Percentiles rank a stretch among this genome's conserved stretches.
These are phyloP conservation scores for Pyxicephalus adspersus DNA, from an alignment of 2,113 vertebrate genomes.

Conservation along the genomic window DNA sequence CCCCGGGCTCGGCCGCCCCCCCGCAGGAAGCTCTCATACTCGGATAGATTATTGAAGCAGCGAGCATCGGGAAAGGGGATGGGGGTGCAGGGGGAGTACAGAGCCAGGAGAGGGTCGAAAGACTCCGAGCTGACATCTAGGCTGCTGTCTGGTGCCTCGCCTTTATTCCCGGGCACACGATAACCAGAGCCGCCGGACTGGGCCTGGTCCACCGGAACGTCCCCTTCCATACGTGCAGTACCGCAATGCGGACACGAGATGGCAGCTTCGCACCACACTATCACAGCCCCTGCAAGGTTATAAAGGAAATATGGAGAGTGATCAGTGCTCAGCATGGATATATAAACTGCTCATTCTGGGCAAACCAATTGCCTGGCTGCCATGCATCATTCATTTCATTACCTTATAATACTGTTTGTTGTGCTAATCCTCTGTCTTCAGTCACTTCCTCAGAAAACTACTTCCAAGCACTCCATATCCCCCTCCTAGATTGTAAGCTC, in stretches of 20 bases:
- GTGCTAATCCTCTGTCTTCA: no score
- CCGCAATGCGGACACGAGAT: neutral
- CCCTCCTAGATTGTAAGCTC: no score
- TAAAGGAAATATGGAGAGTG: no score
- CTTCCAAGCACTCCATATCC: no score
- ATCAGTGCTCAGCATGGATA: no score
- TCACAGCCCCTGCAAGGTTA: neutral
- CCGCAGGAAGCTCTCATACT: constrained; percentile 85
- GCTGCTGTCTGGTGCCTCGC: constrained; percentile 58
- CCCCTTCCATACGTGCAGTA: constrained; percentile 70
- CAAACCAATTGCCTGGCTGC: no score
- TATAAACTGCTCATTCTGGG: no score
- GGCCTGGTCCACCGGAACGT: constrained; percentile 22
- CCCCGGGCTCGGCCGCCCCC: constrained; percentile 70
- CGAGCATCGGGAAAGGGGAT: constrained; percentile 83
- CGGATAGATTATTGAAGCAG: constrained; percentile 90
- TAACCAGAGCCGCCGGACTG: constrained; percentile 54
- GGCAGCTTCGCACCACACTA: neutral
- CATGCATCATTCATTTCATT: no score
- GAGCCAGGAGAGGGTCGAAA: constrained; percentile 85
- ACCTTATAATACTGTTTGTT: no score
- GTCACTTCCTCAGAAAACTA: no score
- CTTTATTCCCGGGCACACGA: neutral
- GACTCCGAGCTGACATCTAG: constrained; percentile 82
- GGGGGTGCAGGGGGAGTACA: constrained; percentile 78